phyloP scores from a whole-genome alignment of 2,113 vertebrate species.

The Cranoglanis bouderius region DNA sequence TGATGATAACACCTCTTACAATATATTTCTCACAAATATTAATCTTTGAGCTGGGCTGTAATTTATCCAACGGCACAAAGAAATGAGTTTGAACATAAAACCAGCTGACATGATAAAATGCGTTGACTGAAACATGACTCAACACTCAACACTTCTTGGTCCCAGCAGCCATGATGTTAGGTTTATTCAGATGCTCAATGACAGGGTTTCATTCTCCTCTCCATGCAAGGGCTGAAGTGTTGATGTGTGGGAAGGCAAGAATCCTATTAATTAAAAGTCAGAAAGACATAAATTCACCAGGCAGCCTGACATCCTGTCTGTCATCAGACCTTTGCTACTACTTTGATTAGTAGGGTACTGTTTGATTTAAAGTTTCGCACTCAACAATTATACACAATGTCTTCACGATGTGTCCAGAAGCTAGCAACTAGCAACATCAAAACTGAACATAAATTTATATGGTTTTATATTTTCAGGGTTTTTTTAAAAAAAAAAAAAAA shows the following conservation, averaged over 20 bases:
- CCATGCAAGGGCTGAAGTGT: conserved; percentile 24
- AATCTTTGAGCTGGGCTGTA: not conserved
- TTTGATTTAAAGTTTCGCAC: conserved; percentile 2
- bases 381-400: conserved; percentile 1
- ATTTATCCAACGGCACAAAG: conserved; percentile 1
- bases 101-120: conserved; percentile 12
- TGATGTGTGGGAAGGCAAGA: conserved; percentile 15
- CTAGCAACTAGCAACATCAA: not conserved
- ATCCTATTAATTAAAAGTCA: conserved; percentile 41
- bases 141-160: conserved; percentile 11
- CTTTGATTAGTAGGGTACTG: conserved; percentile 1
- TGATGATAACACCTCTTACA: not conserved
- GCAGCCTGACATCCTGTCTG: conserved; percentile 6
- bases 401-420: not conserved
- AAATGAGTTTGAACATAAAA: not conserved
- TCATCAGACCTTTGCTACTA: conserved; percentile 7
- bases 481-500: too few species aligned
- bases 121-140: conserved; percentile 25
- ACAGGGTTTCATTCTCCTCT: conserved; percentile 32
- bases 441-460: not conserved
- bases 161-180: conserved; percentile 19
- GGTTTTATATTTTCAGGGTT: not conserved
- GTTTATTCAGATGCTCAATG: conserved; percentile 23
- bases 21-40: conserved; percentile 5
- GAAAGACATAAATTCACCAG: conserved; percentile 27